Evolutionary conservation across 2,797 vertebrate genomes (phyloP).

Genomic region (Pogonophryne albipinna): DNA sequence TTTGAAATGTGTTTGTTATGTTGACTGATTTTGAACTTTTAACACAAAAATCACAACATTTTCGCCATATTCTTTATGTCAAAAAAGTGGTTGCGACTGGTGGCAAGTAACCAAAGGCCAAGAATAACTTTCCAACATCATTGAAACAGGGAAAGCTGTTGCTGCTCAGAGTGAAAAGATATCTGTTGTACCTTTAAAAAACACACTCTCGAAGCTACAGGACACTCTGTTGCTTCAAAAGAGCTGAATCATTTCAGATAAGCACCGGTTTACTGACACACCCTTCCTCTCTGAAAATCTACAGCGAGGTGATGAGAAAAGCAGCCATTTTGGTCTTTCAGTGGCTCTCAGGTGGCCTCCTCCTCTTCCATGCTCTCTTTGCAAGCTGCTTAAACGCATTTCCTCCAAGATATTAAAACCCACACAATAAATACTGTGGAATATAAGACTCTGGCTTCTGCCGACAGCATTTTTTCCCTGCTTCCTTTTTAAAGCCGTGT

Average conservation of each 20-base stretch:
- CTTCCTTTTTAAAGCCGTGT: slow-evolving; percentile 26
- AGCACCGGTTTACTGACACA: slow-evolving; percentile 43
- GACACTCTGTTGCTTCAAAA: slow-evolving; percentile 25
- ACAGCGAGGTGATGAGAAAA: slow-evolving; percentile 42
- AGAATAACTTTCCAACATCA: background rate
- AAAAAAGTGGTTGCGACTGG: too few relatives aligned
- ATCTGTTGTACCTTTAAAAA: slow-evolving; percentile 15
- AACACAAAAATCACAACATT: too few relatives aligned
- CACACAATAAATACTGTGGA: slow-evolving; percentile 43
- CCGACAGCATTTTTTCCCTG: slow-evolving; percentile 23
- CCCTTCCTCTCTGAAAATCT: slow-evolving; percentile 24
- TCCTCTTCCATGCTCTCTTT: slow-evolving; percentile 32
- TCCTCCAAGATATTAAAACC: slow-evolving; percentile 57
- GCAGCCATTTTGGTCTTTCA: slow-evolving; percentile 35
- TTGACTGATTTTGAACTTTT: too few relatives aligned
- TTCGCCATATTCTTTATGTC: too few relatives aligned
- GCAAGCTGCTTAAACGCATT: slow-evolving; percentile 51
- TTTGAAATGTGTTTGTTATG: too few relatives aligned
- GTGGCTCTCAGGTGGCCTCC: slow-evolving; percentile 45
- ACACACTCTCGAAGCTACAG: slow-evolving; percentile 20
- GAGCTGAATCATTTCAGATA: slow-evolving; percentile 52
- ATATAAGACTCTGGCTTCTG: slow-evolving; percentile 39
- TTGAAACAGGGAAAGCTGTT: background rate
- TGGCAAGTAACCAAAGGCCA: too few relatives aligned
- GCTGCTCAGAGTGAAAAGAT: slow-evolving; percentile 5